Evolutionary conservation across 92 coral and sea anemone species (phyloP).

Genomic region (Heteractis magnifica): DNA sequence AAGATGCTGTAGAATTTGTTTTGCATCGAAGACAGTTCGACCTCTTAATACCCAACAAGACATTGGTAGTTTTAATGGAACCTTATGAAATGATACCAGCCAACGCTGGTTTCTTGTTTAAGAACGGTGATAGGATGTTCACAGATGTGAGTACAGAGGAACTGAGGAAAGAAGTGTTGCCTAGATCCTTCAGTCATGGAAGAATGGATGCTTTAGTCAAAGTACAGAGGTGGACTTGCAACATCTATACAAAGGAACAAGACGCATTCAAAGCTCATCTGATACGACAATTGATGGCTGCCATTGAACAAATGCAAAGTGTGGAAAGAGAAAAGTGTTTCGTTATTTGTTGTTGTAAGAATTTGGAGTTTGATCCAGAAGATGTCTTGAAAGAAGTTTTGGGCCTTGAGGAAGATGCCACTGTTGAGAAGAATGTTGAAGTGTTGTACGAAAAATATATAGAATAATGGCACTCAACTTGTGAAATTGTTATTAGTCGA

Average conservation of each 20-base stretch:
- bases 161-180: not conserved
- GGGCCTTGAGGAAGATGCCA: not conserved
- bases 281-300: conserved; percentile 7
- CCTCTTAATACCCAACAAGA: not conserved
- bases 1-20: not conserved
- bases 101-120: not conserved
- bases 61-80: not conserved
- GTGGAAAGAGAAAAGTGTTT: not conserved
- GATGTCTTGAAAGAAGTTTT: not conserved
- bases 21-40: not conserved
- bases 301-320: not conserved
- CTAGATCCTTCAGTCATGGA: conserved; percentile 20
- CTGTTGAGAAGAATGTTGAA: not conserved
- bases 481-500: no score
- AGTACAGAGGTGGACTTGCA: not conserved
- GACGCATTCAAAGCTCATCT: conserved; percentile 2
- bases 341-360: not conserved
- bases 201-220: not conserved
- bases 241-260: not conserved
- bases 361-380: not conserved
- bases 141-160: not conserved
- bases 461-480: no score
- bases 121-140: not conserved
- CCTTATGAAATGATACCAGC: not conserved
- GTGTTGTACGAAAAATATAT: no score